Percentiles rank a stretch among this genome's conserved stretches.
Conservation (phyloP, 2,113 vertebrate genomes). For the Poeciliopsis prolifica region DNA sequence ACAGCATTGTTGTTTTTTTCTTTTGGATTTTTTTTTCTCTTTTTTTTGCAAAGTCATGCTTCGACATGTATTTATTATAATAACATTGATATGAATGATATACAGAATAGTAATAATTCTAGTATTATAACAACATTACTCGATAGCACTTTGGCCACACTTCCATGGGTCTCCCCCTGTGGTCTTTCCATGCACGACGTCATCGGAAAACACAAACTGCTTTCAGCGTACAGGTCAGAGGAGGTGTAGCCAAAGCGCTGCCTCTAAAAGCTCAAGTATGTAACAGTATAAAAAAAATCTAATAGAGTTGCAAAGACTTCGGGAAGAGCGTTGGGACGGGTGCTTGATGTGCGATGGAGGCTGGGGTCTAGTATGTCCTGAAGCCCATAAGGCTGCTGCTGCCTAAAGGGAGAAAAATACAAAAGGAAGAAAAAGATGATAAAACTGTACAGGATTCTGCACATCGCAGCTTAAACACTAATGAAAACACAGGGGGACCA, state of each 20-base stretch:
- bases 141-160: slow-evolving; percentile 62
- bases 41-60: slow-evolving; percentile 78
- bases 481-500: slow-evolving; percentile 59
- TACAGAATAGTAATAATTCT: slow-evolving; percentile 76
- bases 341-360: slow-evolving; percentile 82
- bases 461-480: slow-evolving; percentile 41
- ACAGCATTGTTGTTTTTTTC: slow-evolving; percentile 67
- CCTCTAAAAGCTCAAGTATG: slow-evolving; percentile 61
- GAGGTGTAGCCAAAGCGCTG: slow-evolving; percentile 67
- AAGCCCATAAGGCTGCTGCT: slow-evolving; percentile 74
- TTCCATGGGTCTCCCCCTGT: slow-evolving; percentile 22
- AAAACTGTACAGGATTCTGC: slow-evolving; percentile 56
- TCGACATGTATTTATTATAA: slow-evolving; percentile 76
- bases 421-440: slow-evolving; percentile 8
- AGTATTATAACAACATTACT: slow-evolving; percentile 70
- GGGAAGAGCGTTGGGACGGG: neutral
- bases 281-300: slow-evolving; percentile 74
- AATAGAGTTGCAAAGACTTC: slow-evolving; percentile 34
- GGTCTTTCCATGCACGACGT: neutral
- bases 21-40: slow-evolving; percentile 19
- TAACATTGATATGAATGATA: slow-evolving; percentile 79
- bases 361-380: slow-evolving; percentile 78
- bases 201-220: neutral
- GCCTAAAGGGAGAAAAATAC: slow-evolving; percentile 58
- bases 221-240: slow-evolving; percentile 33